Percentiles rank a stretch among this genome's conserved stretches.
phyloP scores from a whole-genome alignment of 2,888 invertebrate species.

The Melanotus villosus region DNA sequence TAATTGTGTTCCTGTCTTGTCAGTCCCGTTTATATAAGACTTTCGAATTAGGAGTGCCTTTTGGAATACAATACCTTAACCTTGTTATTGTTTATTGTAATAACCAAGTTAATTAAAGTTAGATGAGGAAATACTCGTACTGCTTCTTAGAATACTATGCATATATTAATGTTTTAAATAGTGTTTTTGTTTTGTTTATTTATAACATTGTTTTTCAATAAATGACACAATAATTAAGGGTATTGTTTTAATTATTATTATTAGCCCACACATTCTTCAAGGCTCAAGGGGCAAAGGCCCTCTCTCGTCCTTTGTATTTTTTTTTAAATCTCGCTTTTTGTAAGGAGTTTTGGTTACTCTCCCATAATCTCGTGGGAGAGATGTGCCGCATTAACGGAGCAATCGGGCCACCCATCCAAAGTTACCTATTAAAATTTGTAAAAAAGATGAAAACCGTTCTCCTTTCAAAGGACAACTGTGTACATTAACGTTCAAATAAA shows the following conservation, averaged over 20 bases:
- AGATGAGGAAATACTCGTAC: constrained; percentile 54
- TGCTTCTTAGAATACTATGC: constrained; percentile 44
- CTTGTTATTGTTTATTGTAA: constrained; percentile 57
- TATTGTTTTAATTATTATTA: too few relatives aligned
- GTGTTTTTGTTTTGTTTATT: constrained; percentile 57
- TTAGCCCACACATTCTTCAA: neutral
- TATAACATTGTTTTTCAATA: constrained; percentile 65
- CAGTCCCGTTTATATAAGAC: constrained; percentile 50
- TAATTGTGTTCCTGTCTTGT: constrained; percentile 44
- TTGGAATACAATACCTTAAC: constrained; percentile 60
- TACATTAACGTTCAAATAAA: too few relatives aligned
- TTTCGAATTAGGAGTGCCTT: constrained; percentile 67
- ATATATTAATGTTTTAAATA: constrained; percentile 49
- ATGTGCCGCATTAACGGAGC: too few relatives aligned
- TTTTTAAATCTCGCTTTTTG: too few relatives aligned
- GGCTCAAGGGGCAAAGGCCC: too few relatives aligned
- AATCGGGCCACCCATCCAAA: too few relatives aligned
- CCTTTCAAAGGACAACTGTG: too few relatives aligned
- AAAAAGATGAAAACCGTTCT: too few relatives aligned
- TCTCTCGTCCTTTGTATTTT: too few relatives aligned
- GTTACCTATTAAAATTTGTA: too few relatives aligned
- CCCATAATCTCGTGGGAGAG: too few relatives aligned
- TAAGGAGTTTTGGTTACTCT: too few relatives aligned
- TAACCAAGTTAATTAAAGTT: constrained; percentile 50
- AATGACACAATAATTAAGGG: constrained; percentile 58